Base-by-base conservation (phyloP, 1,140 invertebrate species). In the Copidosoma floridanum region DNA sequence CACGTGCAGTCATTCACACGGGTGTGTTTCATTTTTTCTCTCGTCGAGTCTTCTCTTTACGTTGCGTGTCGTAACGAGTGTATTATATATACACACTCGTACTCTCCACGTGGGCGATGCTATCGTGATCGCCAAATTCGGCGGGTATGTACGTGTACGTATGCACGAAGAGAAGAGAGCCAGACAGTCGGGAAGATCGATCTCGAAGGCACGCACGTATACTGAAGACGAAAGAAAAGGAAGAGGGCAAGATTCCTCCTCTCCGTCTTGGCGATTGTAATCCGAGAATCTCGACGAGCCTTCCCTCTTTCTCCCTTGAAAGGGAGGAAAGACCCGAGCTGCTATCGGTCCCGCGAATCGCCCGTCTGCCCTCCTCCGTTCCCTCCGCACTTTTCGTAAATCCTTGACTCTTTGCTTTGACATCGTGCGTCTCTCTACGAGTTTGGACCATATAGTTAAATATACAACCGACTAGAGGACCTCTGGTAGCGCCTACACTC, bases 281-380 rank as follows among this genome's bases (percentile, higher is more conserved):
- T 37, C 27, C 63, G 65, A 70, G 69, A 69, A 70, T 70, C 67
- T 70, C 69, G 65, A 53, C 61, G 61, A 59, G 66, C 29, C 32
- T 32, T 32, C 6, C 12, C 29, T 6, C 29, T 32, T 6, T 32
- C 12, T 32, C 0, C 29, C 29, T 12, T 12, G 29, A 32, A 32
- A 32, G 29, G 12, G 12, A 32, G 29, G 12, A 32, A 32, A 32
- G 6, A 12, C 29, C 12, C 29, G 6, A n/a, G n/a, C n/a, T n/a
- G n/a, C n/a, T n/a, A n/a, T n/a, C n/a, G n/a, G n/a, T n/a, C n/a
- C n/a, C n/a, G n/a, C n/a, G n/a, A n/a, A n/a, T n/a, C n/a, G n/a
- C n/a, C n/a, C n/a, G n/a, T n/a, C n/a, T n/a, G n/a, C n/a, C n/a
- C n/a, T n/a, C n/a, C n/a, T n/a, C n/a, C n/a, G n/a, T n/a, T n/a